These are phyloP conservation scores for Drosophila aldrichi DNA, from an alignment of 2,888 invertebrate genomes.

Conservation along the genomic window DNA sequence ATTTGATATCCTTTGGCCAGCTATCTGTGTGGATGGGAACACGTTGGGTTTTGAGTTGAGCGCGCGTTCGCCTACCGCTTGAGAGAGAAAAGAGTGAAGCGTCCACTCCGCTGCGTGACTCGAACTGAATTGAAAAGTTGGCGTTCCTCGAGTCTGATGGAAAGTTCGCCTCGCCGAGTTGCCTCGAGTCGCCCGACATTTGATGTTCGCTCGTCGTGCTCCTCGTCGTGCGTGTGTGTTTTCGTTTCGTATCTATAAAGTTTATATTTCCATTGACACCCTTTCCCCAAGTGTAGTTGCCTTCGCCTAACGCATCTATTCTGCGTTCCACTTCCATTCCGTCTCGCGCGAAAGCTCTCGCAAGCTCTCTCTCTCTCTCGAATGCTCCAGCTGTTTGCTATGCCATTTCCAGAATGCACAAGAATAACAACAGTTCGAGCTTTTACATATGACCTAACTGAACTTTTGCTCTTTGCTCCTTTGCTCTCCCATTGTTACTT, in stretches of 20 bases:
- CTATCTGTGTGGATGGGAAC: constrained; percentile 3
- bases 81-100: constrained; percentile 23
- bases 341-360: constrained; percentile 29
- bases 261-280: constrained; percentile 79
- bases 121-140: constrained; percentile 81
- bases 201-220: constrained; percentile 27
- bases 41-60: constrained; percentile 15
- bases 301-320: constrained; percentile 18
- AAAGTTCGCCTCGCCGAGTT: constrained; percentile 36
- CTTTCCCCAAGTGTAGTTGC: constrained; percentile 57
- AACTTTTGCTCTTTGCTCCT: constrained; percentile 21
- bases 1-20: constrained; percentile 10
- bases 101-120: constrained; percentile 78
- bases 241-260: constrained; percentile 62
- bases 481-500: background rate
- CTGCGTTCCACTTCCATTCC: constrained; percentile 46
- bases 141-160: constrained; percentile 36
- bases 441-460: constrained; percentile 23
- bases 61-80: constrained; percentile 16
- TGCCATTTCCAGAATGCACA: constrained; percentile 46
- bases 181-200: constrained; percentile 52
- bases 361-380: constrained; percentile 27
- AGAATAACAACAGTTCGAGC: constrained; percentile 51
- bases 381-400: constrained; percentile 64
- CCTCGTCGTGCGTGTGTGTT: constrained; percentile 40